phyloP scores from a whole-genome alignment of 2,113 vertebrate species.

The Cygnus buccinator region DNA sequence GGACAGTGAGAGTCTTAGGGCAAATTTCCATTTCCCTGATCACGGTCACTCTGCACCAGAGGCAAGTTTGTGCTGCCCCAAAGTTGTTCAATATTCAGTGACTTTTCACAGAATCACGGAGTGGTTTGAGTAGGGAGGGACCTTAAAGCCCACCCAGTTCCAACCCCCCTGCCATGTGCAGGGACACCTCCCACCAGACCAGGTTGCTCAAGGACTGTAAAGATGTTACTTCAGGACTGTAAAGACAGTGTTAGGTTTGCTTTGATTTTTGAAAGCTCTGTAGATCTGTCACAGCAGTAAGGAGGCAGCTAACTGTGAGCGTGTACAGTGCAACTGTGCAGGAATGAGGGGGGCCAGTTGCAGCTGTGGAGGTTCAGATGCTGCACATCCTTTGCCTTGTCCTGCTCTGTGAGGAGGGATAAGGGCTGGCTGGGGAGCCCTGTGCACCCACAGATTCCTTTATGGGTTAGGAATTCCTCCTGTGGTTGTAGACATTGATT shows the following conservation, averaged over 20 bases:
- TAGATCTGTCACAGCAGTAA: background rate
- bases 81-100: rapidly evolving
- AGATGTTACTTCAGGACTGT: background rate
- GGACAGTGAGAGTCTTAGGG: background rate
- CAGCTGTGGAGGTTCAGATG: background rate
- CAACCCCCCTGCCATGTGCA: too few relatives aligned
- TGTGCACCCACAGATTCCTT: background rate
- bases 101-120: background rate
- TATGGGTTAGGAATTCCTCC: background rate
- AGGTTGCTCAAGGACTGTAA: too few relatives aligned
- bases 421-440: background rate
- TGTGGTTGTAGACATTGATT: background rate
- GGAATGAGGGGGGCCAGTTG: background rate
- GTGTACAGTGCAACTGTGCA: background rate
- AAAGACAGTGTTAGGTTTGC: background rate
- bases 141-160: too few relatives aligned
- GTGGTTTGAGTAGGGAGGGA: too few relatives aligned
- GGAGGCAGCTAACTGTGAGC: rapidly evolving
- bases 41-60: background rate
- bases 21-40: background rate
- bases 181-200: too few relatives aligned
- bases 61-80: background rate
- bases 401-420: background rate
- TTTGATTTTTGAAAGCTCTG: background rate
- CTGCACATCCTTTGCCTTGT: background rate